phyloP scores from a whole-genome alignment of 2,797 vertebrate genomes.

The Apodemus agrarius region DNA sequence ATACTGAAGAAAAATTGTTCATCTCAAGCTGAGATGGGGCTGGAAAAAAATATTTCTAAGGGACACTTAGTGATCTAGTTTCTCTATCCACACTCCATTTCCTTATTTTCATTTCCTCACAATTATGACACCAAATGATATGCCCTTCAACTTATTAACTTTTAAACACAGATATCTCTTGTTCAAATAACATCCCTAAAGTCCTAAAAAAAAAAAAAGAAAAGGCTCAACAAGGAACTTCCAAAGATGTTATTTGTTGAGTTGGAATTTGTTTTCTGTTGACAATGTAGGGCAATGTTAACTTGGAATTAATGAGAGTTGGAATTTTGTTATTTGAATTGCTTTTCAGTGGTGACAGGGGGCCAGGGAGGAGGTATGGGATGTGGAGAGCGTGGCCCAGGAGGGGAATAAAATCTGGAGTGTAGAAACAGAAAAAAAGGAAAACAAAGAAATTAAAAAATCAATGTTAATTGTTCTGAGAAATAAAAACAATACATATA shows the following conservation, averaged over 20 bases:
- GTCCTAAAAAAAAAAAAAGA: no score
- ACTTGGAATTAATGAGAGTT: background rate
- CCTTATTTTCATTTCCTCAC: background rate
- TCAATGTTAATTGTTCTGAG: background rate
- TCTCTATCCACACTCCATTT: background rate
- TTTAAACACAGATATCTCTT: background rate
- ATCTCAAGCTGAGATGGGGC: background rate
- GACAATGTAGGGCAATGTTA: background rate
- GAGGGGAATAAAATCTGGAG: no score
- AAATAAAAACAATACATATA: background rate
- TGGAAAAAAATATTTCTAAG: background rate
- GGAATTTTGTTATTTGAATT: background rate
- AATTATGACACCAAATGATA: background rate
- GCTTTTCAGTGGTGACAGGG: background rate
- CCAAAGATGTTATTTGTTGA: background rate
- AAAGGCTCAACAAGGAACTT: background rate
- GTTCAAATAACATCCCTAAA: background rate
- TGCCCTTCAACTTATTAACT: background rate
- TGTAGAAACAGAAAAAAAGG: no score
- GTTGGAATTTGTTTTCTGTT: background rate
- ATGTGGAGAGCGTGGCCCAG: no score
- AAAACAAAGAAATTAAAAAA: no score
- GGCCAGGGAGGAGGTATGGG: no score
- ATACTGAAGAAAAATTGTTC: background rate
- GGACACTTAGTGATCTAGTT: background rate